A percentile compares a stretch with the other conserved stretches of the same genome.
phyloP scores from a whole-genome alignment of 2,113 vertebrate species.

The Columba janthina region DNA sequence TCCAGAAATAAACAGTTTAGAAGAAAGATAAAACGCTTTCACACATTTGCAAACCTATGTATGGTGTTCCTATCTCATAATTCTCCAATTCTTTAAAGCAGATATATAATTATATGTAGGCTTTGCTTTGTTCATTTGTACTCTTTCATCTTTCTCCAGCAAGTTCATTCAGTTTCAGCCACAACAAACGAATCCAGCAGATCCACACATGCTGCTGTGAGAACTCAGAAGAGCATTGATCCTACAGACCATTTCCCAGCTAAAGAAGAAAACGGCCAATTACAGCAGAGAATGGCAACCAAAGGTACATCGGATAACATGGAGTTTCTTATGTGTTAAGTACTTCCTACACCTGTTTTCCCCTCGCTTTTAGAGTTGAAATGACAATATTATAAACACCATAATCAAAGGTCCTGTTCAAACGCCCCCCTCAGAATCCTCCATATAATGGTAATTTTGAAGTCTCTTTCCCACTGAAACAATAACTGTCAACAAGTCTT shows the following conservation, averaged over 20 bases:
- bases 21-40: not conserved
- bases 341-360: not conserved
- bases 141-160: not conserved
- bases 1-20: not conserved
- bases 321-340: not conserved
- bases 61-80: not conserved
- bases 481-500: not conserved
- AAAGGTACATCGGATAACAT: not conserved
- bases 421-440: not conserved
- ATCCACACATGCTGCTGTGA: not conserved
- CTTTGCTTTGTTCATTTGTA: not conserved
- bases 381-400: not conserved
- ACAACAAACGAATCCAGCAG: not conserved
- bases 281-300: not conserved
- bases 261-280: not conserved
- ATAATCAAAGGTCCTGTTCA: not conserved
- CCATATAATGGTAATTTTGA: not conserved
- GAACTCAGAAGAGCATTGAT: not conserved
- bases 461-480: not conserved
- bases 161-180: not conserved
- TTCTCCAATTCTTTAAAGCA: not conserved
- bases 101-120: not conserved
- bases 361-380: not conserved
- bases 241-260: not conserved
- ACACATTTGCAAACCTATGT: fast-evolving